Base-by-base conservation (phyloP, 2,888 invertebrate species). In the Eupeodes luniger region DNA sequence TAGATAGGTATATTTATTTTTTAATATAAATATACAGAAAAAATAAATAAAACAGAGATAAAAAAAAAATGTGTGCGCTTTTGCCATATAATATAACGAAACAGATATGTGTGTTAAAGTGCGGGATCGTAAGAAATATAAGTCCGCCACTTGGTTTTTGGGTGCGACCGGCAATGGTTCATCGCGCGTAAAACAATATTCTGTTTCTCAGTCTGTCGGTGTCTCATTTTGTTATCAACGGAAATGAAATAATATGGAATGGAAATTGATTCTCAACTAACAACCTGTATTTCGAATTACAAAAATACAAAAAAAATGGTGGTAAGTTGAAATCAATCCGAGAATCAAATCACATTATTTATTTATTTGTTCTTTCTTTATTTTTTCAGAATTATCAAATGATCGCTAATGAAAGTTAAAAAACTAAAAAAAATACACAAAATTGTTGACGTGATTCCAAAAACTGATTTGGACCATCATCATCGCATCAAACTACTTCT, bases 131-230 rank as follows among this genome's bases (percentile, higher is more conserved):
- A 72, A 34, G 75, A 49, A 61, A 59, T 70, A 75, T 75, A 72
- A 62, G 51, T 83, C 57, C 53, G 79, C 78, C 78, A 82, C 69
- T 85, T 78, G 67, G 72, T 61, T 69, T 64, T 44, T 70, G 72
- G 77, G 67, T 77, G 87, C 76, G 80, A 77, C 77, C 76, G 57
- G 77, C 66, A 77, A 66, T 84, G 84, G 84, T 80, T 87, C 84
- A 87, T 87, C 84, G 80, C 76, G 80, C 80, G 77, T 87, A 76
- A 84, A 72, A 74, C 47, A 53, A 66, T 61, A 57, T 66, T 62
- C 57, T 44, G 80, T 44, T 53, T 34, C 16, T 55, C 55, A 55
- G 59, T 34, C 7, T 14, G 2, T 51, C 27, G 27, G 27, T 27
- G 27, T 27, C 27, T 27, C n/a, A 51, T 0, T 12, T 40, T 62